Conservation (phyloP, 2,113 vertebrate genomes). For the Erinaceus europaeus region DNA sequence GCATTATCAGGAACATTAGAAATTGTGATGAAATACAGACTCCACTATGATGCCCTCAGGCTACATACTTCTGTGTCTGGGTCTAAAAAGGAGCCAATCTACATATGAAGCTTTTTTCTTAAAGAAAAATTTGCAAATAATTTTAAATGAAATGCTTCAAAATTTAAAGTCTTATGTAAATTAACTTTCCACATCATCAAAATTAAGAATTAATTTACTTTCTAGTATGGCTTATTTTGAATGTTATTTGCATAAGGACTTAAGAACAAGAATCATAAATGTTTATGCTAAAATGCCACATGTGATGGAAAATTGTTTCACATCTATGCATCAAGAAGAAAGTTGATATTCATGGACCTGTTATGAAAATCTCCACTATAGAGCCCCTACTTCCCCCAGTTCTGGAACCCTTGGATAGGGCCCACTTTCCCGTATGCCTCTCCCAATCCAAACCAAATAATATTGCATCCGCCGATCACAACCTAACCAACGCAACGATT, state of each 20-base stretch:
- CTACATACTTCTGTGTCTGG: neutral
- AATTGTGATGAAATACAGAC: neutral
- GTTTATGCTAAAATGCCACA: conserved; percentile 56
- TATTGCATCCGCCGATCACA: too few relatives aligned
- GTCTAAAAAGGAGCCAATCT: conserved; percentile 28
- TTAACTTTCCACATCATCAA: conserved; percentile 59
- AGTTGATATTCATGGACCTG: conserved; percentile 6
- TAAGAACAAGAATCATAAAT: conserved; percentile 52
- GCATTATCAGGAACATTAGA: conserved; percentile 22
- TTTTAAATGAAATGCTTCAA: conserved; percentile 55
- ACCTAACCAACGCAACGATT: too few relatives aligned
- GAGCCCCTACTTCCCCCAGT: too few relatives aligned
- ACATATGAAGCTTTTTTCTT: conserved; percentile 6
- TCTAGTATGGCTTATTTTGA: conserved; percentile 51
- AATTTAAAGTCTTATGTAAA: conserved; percentile 57
- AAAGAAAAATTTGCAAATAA: conserved; percentile 50
- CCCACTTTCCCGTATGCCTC: too few relatives aligned
- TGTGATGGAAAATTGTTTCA: conserved; percentile 30
- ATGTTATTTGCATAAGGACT: conserved; percentile 62
- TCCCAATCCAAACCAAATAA: too few relatives aligned
- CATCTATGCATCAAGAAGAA: conserved; percentile 25
- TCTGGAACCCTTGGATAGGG: too few relatives aligned
- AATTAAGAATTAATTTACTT: conserved; percentile 60
- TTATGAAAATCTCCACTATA: conserved; percentile 42
- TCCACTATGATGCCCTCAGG: neutral